These are phyloP conservation scores for Amphibalanus amphitrite DNA, from an alignment of 1,140 invertebrate species.

Conservation along the genomic window DNA sequence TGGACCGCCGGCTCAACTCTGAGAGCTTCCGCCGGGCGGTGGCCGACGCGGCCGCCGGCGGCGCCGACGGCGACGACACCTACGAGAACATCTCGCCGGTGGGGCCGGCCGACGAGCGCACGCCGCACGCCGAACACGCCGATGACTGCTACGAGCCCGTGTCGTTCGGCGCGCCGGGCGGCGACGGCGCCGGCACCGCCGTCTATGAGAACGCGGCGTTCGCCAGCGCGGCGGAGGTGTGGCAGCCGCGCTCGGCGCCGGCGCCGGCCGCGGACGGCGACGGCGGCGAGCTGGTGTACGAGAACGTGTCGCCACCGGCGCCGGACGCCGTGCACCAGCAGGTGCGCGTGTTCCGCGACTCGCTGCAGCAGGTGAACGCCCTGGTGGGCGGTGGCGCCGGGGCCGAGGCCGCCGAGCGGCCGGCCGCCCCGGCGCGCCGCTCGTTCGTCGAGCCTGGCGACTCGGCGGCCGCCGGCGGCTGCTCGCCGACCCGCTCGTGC, in stretches of 20 bases:
- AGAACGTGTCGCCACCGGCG: not conserved
- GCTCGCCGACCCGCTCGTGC: not conserved
- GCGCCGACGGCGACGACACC: not conserved
- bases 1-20: not conserved
- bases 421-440: too few species aligned
- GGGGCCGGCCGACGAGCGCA: not conserved
- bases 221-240: not conserved
- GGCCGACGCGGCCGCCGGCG: slow-evolving; percentile 8
- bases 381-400: too few species aligned
- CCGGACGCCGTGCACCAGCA: slow-evolving; percentile 40
- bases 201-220: not conserved
- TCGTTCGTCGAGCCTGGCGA: too few species aligned
- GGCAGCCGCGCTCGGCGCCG: too few species aligned
- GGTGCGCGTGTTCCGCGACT: slow-evolving; percentile 48
- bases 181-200: not conserved
- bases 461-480: too few species aligned
- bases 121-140: not conserved
- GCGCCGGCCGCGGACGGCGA: not conserved
- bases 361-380: slow-evolving; percentile 51
- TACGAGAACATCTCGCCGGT: not conserved
- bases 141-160: not conserved
- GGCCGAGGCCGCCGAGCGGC: too few species aligned
- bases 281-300: not conserved
- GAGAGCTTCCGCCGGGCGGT: not conserved
- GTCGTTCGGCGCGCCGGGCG: not conserved